Evolutionary conservation across 2,113 vertebrate genomes (phyloP).

Genomic region (Eptatretus burgeri): DNA sequence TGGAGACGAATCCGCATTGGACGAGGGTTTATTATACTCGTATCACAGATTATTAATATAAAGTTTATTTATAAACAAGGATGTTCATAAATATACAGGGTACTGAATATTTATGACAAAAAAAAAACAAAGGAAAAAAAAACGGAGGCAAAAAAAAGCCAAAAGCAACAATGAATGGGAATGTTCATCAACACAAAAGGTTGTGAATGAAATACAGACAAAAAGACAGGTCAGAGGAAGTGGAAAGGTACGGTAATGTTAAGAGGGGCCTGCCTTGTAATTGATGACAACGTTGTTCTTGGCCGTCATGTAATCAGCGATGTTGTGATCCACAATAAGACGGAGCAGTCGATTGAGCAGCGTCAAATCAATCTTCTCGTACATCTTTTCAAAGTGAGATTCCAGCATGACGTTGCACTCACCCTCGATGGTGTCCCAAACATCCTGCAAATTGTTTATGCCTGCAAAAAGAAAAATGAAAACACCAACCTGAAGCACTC

Average conservation of each 20-base stretch:
- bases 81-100: no score
- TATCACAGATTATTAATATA: no score
- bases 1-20: no score
- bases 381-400: constrained; percentile 97
- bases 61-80: no score
- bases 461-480: constrained; percentile 20
- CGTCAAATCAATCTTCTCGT: constrained; percentile 93
- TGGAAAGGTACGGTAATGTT: neutral
- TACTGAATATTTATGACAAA: no score
- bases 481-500: accelerated
- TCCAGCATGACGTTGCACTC: constrained; percentile 98
- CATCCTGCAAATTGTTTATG: constrained; percentile 89
- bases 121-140: no score
- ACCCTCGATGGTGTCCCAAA: constrained; percentile 85
- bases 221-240: no score
- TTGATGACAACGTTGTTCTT: constrained; percentile 99
- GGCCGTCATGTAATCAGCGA: constrained; percentile 97
- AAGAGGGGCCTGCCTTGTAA: constrained; percentile 40
- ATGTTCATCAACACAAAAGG: no score
- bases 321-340: constrained; percentile 96
- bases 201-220: no score
- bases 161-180: no score
- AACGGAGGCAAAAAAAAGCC: no score
- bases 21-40: no score
- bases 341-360: constrained; percentile 79